Conservation (phyloP, 2,888 invertebrate species). For the Eutolmus rufibarbis region DNA sequence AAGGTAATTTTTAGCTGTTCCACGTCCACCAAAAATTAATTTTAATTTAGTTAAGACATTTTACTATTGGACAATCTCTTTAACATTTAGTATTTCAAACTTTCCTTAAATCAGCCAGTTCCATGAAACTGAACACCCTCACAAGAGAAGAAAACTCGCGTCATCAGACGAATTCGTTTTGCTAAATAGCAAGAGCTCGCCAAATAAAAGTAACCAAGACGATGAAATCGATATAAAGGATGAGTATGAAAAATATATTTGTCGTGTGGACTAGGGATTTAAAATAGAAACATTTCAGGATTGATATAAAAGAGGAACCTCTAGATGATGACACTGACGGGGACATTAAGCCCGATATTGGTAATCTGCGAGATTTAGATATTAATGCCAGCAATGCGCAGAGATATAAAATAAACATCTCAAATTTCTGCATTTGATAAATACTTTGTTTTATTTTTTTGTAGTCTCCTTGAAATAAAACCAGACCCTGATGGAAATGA, state of each 20-base stretch:
- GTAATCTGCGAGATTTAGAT: background rate
- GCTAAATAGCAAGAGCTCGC: background rate
- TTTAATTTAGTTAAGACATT: too few relatives aligned
- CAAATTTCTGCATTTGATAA: background rate
- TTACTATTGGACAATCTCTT: too few relatives aligned
- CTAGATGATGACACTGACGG: background rate
- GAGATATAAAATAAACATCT: background rate
- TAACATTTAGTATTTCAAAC: too few relatives aligned
- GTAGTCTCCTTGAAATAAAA: background rate
- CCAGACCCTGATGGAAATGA: background rate
- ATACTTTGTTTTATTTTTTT: background rate
- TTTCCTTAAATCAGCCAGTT: background rate
- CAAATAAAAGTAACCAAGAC: background rate
- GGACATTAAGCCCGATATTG: background rate
- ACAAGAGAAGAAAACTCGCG: background rate
- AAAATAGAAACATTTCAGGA: background rate
- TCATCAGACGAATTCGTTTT: background rate
- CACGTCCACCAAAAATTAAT: too few relatives aligned
- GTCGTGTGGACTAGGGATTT: background rate
- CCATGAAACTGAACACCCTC: background rate
- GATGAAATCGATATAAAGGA: background rate
- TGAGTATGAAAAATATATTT: background rate
- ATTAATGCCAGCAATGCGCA: background rate
- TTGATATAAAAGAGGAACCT: conserved; percentile 29
- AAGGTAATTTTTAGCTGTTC: too few relatives aligned